Evolutionary conservation across 2,888 invertebrate genomes (phyloP).

Genomic region (Actias luna): DNA sequence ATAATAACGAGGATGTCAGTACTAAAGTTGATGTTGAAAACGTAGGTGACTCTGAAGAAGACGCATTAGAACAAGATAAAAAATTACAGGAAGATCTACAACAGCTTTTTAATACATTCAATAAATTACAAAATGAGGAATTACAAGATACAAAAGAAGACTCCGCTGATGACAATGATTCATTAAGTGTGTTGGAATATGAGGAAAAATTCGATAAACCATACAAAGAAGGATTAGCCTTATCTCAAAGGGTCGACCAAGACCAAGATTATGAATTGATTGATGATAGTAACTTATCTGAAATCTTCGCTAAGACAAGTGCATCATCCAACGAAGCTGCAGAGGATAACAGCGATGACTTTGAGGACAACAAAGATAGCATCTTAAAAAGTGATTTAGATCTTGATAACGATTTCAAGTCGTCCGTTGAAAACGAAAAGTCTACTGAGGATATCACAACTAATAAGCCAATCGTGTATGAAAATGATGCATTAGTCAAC

Average conservation of each 20-base stretch:
- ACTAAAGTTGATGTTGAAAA: constrained; percentile 18
- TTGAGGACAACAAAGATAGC: constrained; percentile 23
- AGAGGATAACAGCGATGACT: constrained; percentile 22
- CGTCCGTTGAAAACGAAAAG: constrained; percentile 20
- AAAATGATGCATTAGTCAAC: constrained; percentile 48
- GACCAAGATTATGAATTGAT: constrained; percentile 37
- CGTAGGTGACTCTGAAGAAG: constrained; percentile 33
- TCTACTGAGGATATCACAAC: constrained; percentile 24
- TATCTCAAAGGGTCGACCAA: constrained; percentile 25
- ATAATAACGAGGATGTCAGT: constrained; percentile 24
- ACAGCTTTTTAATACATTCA: constrained; percentile 48
- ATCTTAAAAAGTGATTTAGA: constrained; percentile 24
- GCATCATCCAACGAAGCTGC: constrained; percentile 21
- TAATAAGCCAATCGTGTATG: constrained; percentile 30
- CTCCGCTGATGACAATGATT: constrained; percentile 19
- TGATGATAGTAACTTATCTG: constrained; percentile 35
- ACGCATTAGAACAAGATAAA: constrained; percentile 45
- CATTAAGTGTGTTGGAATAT: constrained; percentile 30
- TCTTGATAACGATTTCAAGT: constrained; percentile 24
- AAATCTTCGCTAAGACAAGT: constrained; percentile 28
- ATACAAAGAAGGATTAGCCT: constrained; percentile 31
- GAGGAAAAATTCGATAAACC: constrained; percentile 39
- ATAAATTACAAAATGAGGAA: constrained; percentile 42
- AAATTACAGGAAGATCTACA: constrained; percentile 57
- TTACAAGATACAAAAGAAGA: constrained; percentile 24